Conservation (phyloP, 1,140 invertebrate genomes). For the Papilio xuthus region DNA sequence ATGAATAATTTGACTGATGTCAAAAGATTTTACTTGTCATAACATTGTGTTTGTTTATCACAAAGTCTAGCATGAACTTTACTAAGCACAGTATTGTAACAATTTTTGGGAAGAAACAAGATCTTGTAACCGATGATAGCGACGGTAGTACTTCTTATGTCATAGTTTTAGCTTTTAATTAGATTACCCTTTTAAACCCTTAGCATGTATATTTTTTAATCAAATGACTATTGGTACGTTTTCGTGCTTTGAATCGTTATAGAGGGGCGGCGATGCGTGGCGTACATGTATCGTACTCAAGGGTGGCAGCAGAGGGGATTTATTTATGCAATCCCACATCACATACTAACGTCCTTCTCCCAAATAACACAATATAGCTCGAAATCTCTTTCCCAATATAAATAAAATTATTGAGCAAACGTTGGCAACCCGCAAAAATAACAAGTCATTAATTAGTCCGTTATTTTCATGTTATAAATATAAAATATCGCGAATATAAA, state of each 20-base stretch:
- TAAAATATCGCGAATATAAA: constrained; percentile 3
- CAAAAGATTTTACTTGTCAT: background rate
- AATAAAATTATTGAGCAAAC: background rate
- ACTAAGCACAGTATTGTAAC: too few species aligned
- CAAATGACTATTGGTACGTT: background rate
- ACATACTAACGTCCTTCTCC: background rate
- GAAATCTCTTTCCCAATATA: background rate
- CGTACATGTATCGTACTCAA: background rate
- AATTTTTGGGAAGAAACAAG: background rate
- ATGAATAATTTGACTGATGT: background rate
- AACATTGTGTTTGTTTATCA: background rate
- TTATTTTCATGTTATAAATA: constrained; percentile 13
- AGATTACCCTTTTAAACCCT: background rate
- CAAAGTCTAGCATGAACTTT: too few species aligned
- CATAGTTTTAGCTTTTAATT: background rate
- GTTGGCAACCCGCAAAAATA: background rate
- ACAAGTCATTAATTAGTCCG: constrained; percentile 8
- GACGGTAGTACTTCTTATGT: background rate
- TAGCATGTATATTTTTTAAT: background rate
- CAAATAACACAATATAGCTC: background rate
- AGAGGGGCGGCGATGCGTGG: background rate
- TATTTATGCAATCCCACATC: background rate
- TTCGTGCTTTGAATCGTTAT: background rate
- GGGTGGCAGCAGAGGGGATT: background rate
- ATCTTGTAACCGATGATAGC: background rate